phyloP scores from a whole-genome alignment of 1,140 invertebrate genomes.

The Drosophila eugracilis region DNA sequence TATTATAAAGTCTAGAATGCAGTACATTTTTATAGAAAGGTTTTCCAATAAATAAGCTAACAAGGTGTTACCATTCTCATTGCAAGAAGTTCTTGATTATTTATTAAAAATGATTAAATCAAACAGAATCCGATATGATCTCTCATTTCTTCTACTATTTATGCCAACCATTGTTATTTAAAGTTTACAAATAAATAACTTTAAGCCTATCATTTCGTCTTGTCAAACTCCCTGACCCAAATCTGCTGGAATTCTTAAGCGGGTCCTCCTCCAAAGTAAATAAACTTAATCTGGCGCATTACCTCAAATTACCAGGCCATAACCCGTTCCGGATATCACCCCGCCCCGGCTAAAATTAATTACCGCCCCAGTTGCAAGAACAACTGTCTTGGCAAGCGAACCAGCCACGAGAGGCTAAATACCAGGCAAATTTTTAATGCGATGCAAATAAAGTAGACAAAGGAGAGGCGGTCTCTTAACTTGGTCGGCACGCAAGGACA shows the following conservation, averaged over 20 bases:
- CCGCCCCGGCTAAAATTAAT: slow-evolving; percentile 58
- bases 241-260: slow-evolving; percentile 48
- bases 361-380: slow-evolving; percentile 51
- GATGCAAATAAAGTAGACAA: slow-evolving; percentile 65
- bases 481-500: slow-evolving; percentile 71
- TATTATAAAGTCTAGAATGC: too few species aligned
- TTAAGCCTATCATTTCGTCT: slow-evolving; percentile 45
- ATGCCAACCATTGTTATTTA: too few species aligned
- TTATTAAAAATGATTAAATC: too few species aligned
- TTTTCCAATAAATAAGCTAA: too few species aligned
- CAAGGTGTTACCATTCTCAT: too few species aligned
- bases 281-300: slow-evolving; percentile 36
- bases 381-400: slow-evolving; percentile 27
- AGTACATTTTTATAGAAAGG: too few species aligned
- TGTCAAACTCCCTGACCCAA: slow-evolving; percentile 49
- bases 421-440: slow-evolving; percentile 59
- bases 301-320: slow-evolving; percentile 44
- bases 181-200: too few species aligned
- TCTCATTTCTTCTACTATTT: too few species aligned
- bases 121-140: too few species aligned
- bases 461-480: slow-evolving; percentile 34
- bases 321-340: slow-evolving; percentile 17
- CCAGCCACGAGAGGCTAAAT: slow-evolving; percentile 30
- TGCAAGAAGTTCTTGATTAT: too few species aligned
- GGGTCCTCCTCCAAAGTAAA: slow-evolving; percentile 24